These are phyloP conservation scores for Tinea trinotella DNA, from an alignment of 2,888 invertebrate genomes.

Conservation along the genomic window DNA sequence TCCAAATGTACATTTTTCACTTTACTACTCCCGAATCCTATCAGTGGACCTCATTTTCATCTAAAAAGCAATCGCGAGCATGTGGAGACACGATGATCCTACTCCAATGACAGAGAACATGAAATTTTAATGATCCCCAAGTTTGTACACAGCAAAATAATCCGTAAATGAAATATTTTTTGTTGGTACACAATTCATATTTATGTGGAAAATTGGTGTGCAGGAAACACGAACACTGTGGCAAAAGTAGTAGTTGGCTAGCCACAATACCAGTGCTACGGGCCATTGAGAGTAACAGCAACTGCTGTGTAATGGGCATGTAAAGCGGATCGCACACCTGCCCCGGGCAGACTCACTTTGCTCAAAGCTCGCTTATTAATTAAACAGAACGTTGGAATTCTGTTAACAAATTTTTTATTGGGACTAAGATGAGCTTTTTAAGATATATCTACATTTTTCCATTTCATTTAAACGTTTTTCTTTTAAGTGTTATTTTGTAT, in stretches of 20 bases:
- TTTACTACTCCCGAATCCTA: conserved; percentile 63
- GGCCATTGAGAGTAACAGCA: neutral
- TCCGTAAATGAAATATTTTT: neutral
- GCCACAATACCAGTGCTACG: neutral
- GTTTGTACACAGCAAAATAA: neutral
- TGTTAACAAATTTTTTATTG: conserved; percentile 12
- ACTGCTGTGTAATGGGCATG: neutral
- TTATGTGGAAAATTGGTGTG: neutral
- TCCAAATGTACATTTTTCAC: conserved; percentile 74
- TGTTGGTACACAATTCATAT: neutral
- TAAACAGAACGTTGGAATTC: conserved; percentile 9
- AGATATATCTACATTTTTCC: neutral
- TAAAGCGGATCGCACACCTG: conserved; percentile 23
- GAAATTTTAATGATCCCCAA: neutral
- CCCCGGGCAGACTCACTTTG: conserved; percentile 17
- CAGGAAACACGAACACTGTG: neutral
- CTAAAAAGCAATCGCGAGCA: conserved; percentile 53
- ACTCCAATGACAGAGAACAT: conserved; percentile 32
- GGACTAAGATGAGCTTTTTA: neutral
- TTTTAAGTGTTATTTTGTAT: neutral
- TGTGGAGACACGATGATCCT: conserved; percentile 59
- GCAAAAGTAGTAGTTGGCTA: neutral
- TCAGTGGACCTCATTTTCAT: conserved; percentile 67
- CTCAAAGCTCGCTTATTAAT: conserved; percentile 13
- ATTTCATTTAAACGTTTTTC: no score